Evolutionary conservation across 2,888 invertebrate genomes (phyloP), one percentile per base, ranked within the genome.

Genomic region (Chrysomela aeneicollis): DNA sequence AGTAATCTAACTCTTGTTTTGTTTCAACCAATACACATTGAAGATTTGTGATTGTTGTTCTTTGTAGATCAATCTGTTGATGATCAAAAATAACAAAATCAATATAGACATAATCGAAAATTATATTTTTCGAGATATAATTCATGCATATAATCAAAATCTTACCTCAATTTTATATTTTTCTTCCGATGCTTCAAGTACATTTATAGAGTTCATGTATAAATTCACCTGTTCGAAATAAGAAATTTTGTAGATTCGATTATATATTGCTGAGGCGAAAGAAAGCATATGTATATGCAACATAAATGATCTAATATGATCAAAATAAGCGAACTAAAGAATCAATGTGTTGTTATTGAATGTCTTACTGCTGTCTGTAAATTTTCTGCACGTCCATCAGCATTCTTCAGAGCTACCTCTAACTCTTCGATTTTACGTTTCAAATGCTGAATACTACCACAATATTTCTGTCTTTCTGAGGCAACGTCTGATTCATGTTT

Each of bases 361-460:
- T 54, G 22, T 77, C 79, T 80, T 77, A 82, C 82, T 19, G 81
- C 81, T 64, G 73, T 76, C 69, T 81, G 80, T 30, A 81, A 71
- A 73, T 81, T 82, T 10, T 73, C 69, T 0, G 76, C 76, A 50
- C 79, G 73, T 59, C 74, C 75, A 49, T 81, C 77, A 22, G 78
- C 73, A 63, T 76, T 73, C 50, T 72, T 68, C 61, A 80, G 67
- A 6, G 74, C 72, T 18, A 67, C 69, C 66, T 81, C 79, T 22
- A 82, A 66, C 59, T 80, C 77, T 26, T 67, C 68, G 26, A 82
- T 78, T 52, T 74, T 78, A 59, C 74, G 61, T 71, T 78, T 79
- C 52, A 82, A 71, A 62, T 75, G 74, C 1, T 70, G 64, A 2
- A 80, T 74, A 69, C 79, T 79, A 30, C 70, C 64, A 68, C 74